A percentile compares a stretch with the other conserved stretches of the same genome.
Conservation (phyloP, 2,113 vertebrate species). For the Laterallus jamaicensis region DNA sequence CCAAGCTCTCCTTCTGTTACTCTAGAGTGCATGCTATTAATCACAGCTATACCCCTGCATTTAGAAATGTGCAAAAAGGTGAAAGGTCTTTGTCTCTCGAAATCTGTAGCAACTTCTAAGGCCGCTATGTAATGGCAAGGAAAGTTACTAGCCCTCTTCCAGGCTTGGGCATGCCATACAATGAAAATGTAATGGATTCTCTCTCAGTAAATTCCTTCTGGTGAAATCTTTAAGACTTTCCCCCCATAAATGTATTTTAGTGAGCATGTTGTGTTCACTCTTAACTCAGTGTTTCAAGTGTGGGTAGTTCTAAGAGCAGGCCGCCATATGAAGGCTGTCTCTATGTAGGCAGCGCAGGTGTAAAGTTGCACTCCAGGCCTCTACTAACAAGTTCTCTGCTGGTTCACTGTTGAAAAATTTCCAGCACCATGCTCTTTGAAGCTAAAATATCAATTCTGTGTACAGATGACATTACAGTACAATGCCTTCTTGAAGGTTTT, state of each 20-base stretch:
- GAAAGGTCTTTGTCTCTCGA: not conserved
- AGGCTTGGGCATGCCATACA: not conserved
- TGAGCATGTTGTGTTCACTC: not conserved
- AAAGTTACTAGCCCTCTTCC: not conserved
- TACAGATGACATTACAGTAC: not conserved
- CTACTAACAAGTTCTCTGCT: not conserved
- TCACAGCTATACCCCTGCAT: not conserved
- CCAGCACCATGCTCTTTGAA: not conserved
- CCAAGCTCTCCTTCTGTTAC: not conserved
- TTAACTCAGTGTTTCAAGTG: not conserved
- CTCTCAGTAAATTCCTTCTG: not conserved
- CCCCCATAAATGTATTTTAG: not conserved
- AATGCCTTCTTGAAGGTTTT: not conserved
- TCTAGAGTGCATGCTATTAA: not conserved
- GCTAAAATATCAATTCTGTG: not conserved
- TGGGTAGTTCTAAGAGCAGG: not conserved
- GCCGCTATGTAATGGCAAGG: accelerated
- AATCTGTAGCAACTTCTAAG: not conserved
- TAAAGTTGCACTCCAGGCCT: not conserved
- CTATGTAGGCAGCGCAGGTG: not conserved
- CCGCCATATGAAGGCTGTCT: not conserved
- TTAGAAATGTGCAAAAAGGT: not conserved
- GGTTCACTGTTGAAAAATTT: not conserved
- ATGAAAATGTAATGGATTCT: not conserved
- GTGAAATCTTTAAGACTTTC: not conserved